Evolutionary conservation across 2,113 vertebrate species (phyloP), one percentile per base, ranked within the genome.

Genomic region (Globicephala melas): DNA sequence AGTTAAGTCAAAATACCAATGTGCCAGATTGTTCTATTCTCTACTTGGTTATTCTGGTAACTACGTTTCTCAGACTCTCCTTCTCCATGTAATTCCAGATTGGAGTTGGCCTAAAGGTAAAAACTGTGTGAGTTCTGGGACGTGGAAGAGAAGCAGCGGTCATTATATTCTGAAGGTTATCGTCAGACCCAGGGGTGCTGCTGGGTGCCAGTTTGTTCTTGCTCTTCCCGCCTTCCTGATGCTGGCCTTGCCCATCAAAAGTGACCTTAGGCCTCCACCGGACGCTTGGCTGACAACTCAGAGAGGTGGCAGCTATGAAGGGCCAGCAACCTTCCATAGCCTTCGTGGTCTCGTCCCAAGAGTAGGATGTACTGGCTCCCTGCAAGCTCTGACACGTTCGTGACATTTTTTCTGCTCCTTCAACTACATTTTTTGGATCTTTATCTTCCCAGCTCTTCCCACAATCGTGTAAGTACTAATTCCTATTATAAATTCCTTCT

Each of bases 41-140:
- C 31, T 91, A 36, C 63, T 81, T 80, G 36, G 33, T 92, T 50
- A 84, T 36, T 13, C 60, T 85, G 50, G 36, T 10, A 83, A 8
- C 38, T 31, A 7, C 1, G 1, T 36, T 94, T 96, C 94, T 81
- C n/a, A 63, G 67, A 55, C 21, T 80, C 4, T 76, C 15, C 15
- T 65, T 83, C 68, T 83, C 5, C 62, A 17, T 53, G 7, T 33
- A 41, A 67, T 94, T 97, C 21, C 38, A 84, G 84, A 26, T 15
- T 94, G 76, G 53, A 71, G 21, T 14, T 94, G 92, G 67, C 21
- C n/a, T 44, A 60, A 33, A 79, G 41, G 58, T 68, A 97, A 90
- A 63, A 90, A 63, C 33, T 50, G 2, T 18, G 41, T 80, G 83
- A 92, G 44, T 67, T 92, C 63, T 92, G 50, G 63, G 53, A 86